A percentile compares a stretch with the other conserved stretches of the same genome.
Conservation (phyloP, 2,888 invertebrate species). For the Troglohyphantes excavatus region DNA sequence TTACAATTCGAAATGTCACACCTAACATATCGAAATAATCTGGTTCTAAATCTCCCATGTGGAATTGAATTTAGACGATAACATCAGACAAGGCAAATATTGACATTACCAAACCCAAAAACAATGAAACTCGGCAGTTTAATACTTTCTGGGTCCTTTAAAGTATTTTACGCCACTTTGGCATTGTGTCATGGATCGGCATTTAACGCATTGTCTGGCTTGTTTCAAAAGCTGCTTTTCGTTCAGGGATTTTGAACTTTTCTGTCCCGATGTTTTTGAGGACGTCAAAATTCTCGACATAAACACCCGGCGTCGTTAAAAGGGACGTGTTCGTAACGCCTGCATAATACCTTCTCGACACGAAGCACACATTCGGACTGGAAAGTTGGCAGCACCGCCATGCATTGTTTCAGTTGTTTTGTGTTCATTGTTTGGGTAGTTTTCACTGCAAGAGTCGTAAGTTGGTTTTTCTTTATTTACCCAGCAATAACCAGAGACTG, state of each 20-base stretch:
- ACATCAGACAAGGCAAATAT: constrained; percentile 9
- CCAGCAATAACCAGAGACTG: too few relatives aligned
- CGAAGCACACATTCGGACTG: too few relatives aligned
- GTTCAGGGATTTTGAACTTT: not conserved
- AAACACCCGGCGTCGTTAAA: not conserved
- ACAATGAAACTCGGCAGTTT: not conserved
- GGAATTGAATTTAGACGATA: constrained; percentile 1
- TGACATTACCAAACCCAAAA: not conserved
- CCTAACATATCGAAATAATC: not conserved
- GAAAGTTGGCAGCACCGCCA: too few relatives aligned
- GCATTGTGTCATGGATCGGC: not conserved
- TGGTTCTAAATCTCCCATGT: not conserved
- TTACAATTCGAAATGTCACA: not conserved
- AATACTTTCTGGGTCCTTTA: too few relatives aligned
- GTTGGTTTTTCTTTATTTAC: too few relatives aligned
- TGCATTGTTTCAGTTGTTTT: too few relatives aligned
- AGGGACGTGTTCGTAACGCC: not conserved
- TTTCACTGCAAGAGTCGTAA: too few relatives aligned
- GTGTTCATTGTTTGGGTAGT: too few relatives aligned
- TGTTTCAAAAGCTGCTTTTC: not conserved
- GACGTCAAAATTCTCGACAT: not conserved
- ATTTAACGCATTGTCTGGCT: not conserved
- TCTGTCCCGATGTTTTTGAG: too few relatives aligned
- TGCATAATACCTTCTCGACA: not conserved
- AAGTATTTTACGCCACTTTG: not conserved